phyloP scores from a whole-genome alignment of 2,888 invertebrate genomes.

The Agrotis puta region DNA sequence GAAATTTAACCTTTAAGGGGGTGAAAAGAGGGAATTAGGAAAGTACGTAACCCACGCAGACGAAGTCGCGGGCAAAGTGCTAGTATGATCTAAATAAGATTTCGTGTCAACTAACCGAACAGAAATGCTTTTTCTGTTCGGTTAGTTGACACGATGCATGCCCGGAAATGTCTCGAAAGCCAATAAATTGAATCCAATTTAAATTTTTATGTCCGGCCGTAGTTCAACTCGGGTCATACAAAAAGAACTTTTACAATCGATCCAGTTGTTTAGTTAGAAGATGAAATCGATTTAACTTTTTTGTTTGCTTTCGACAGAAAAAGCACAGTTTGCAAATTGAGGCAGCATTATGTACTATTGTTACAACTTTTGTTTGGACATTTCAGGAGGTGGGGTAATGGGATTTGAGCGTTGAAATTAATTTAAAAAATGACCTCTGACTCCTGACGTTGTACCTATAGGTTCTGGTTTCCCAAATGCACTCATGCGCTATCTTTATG shows the following conservation, averaged over 20 bases:
- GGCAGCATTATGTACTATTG: neutral
- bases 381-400: too few relatives aligned
- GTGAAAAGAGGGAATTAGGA: too few relatives aligned
- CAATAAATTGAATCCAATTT: slow-evolving; percentile 37
- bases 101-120: neutral
- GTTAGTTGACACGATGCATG: slow-evolving; percentile 5
- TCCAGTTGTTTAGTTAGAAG: slow-evolving; percentile 15
- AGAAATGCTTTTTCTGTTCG: too few relatives aligned
- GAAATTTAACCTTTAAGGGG: too few relatives aligned
- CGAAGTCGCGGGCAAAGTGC: too few relatives aligned
- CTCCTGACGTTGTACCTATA: too few relatives aligned
- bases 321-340: neutral
- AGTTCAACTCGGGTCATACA: slow-evolving; percentile 42
- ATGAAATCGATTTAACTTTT: slow-evolving; percentile 24
- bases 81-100: neutral
- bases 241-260: slow-evolving; percentile 8
- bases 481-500: slow-evolving; percentile 4
- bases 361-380: too few relatives aligned
- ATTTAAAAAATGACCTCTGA: too few relatives aligned
- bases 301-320: neutral
- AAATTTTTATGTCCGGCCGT: slow-evolving; percentile 40
- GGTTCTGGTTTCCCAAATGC: neutral
- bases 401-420: too few relatives aligned
- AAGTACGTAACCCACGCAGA: too few relatives aligned
- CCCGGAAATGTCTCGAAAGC: slow-evolving; percentile 21